A percentile compares a stretch with the other conserved stretches of the same genome.
Evolutionary conservation across 2,888 invertebrate species (phyloP).

Genomic region (Calameuta idolon): DNA sequence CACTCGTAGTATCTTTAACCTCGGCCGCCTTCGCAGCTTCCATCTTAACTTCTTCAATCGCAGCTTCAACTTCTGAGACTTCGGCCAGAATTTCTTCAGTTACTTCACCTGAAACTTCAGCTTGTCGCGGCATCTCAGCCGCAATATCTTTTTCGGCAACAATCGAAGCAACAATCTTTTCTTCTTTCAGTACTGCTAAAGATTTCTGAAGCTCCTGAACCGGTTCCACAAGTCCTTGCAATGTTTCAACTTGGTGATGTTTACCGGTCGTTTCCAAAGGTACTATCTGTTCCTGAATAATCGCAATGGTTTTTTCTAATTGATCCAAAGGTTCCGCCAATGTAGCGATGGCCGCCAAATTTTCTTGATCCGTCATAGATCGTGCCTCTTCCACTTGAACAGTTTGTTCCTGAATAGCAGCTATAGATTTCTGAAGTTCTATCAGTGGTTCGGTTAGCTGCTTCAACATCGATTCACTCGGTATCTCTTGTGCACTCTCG

Average conservation of each 20-base stretch:
- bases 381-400: constrained; percentile 41
- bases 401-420: constrained; percentile 25
- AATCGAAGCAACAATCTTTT: constrained; percentile 30
- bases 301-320: constrained; percentile 57
- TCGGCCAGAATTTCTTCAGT: background rate
- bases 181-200: constrained; percentile 67
- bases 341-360: constrained; percentile 72
- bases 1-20: background rate
- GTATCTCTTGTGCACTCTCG: constrained; percentile 53
- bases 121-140: background rate
- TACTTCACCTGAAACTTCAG: background rate
- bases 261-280: background rate
- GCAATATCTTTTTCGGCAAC: background rate
- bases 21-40: background rate
- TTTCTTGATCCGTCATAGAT: constrained; percentile 53
- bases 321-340: constrained; percentile 66
- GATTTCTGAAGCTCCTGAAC: constrained; percentile 71
- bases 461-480: constrained; percentile 56
- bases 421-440: constrained; percentile 23
- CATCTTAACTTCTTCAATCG: background rate
- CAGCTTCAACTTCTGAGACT: background rate
- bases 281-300: constrained; percentile 46
- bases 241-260: constrained; percentile 13
- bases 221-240: constrained; percentile 16
- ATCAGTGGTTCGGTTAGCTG: constrained; percentile 9